Percentiles rank a stretch among this genome's conserved stretches.
Conservation (phyloP, 2,113 vertebrate species). For the Ammodytes dubius region DNA sequence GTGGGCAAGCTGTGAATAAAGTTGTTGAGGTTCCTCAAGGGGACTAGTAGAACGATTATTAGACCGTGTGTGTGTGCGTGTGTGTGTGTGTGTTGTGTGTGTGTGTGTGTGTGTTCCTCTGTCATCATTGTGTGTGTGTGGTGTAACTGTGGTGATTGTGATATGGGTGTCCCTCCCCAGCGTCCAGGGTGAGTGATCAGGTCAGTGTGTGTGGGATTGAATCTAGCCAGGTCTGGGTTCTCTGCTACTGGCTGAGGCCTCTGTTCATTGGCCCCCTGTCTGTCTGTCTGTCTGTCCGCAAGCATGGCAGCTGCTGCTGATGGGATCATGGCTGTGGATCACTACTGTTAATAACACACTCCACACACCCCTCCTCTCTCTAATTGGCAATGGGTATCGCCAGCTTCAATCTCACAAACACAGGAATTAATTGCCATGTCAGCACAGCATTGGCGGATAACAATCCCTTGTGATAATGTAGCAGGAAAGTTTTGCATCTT, state of each 20-base stretch:
- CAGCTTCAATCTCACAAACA: slow-evolving; percentile 42
- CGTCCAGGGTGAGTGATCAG: slow-evolving; percentile 55
- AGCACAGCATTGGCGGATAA: slow-evolving; percentile 5
- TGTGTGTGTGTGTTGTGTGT: background rate
- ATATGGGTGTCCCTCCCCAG: slow-evolving; percentile 20
- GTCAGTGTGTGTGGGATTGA: slow-evolving; percentile 50
- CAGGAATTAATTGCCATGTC: slow-evolving; percentile 28
- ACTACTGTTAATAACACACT: slow-evolving; percentile 51
- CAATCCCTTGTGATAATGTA: slow-evolving; percentile 14
- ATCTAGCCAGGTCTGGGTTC: slow-evolving; percentile 39
- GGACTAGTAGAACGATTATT: background rate
- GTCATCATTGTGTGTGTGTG: background rate
- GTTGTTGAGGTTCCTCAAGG: background rate
- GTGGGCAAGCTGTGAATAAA: slow-evolving; percentile 27
- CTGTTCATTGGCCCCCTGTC: slow-evolving; percentile 35
- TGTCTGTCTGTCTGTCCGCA: slow-evolving; percentile 8
- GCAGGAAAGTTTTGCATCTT: background rate
- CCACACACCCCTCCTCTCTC: slow-evolving; percentile 10
- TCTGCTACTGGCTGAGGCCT: slow-evolving; percentile 31
- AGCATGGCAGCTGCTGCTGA: slow-evolving; percentile 49
- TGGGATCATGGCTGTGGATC: slow-evolving; percentile 65
- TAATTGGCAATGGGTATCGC: slow-evolving; percentile 46
- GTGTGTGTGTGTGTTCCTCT: background rate
- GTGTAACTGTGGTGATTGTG: slow-evolving; percentile 12
- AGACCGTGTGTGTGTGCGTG: background rate